Evolutionary conservation across 1,140 invertebrate species (phyloP), one percentile per base, ranked within the genome.

Genomic region (Ectropis grisescens): DNA sequence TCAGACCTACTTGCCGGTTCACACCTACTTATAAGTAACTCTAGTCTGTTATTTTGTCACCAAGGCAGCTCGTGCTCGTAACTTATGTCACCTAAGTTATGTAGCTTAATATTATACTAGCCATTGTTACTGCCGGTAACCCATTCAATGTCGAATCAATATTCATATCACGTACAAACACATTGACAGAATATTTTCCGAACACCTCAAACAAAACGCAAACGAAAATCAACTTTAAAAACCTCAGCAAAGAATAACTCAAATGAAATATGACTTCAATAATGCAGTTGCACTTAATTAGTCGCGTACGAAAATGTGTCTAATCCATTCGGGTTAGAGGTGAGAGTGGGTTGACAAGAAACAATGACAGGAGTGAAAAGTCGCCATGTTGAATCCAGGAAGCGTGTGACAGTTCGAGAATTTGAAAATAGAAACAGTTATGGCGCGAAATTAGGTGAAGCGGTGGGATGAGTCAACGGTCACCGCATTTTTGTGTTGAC

Each of bases 121-220:
- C n/a, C n/a, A n/a, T n/a, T n/a, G n/a, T n/a, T n/a, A n/a, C n/a
- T n/a, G n/a, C n/a, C 16, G 16, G 16, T 8, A 19, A 19, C 3
- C 8, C 16, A 19, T 8, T 19, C 16, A 19, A 19, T 4, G 8
- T 19, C 16, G 3, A 19, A 4, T 19, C 8, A 19, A 4, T 19
- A 19, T 19, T 19, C 16, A 19, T 19, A 19, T 19, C 16, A 19
- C 16, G 16, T 19, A 19, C 16, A 3, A 19, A 19, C 3, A 4
- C 16, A 19, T 8, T 19, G 16, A 19, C 16, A 19, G 16, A 19
- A 19, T 19, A 19, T 4, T 22, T 31, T 16, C 22, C 22, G 15
- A 29, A 46, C 59, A 64, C 53, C 59, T 64, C 53, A 9, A 64
- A 64, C 50, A 54, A 56, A 37, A 29, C 16, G 13, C 14, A 8